Evolutionary conservation across 2,113 vertebrate genomes (phyloP).

Genomic region (Pongo pygmaeus): DNA sequence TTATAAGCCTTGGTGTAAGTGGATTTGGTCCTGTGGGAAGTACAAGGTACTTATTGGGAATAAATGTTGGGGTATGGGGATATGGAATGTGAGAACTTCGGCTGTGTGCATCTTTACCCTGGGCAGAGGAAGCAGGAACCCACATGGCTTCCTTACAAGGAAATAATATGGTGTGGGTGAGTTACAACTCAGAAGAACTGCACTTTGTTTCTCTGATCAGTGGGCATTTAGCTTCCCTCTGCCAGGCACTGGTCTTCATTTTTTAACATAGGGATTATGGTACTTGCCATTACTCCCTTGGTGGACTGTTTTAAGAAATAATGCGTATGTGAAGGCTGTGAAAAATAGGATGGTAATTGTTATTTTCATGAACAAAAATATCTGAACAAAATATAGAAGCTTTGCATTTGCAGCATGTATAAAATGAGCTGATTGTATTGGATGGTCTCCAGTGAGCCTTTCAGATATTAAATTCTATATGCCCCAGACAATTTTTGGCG

Average conservation of each 20-base stretch:
- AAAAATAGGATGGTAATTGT: not conserved
- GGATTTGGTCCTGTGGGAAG: not conserved
- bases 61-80: not conserved
- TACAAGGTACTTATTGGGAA: not conserved
- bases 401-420: not conserved
- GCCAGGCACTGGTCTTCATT: not conserved
- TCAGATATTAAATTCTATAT: not conserved
- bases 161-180: accelerated
- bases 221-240: not conserved
- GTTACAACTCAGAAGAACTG: not conserved
- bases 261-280: not conserved
- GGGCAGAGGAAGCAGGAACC: not conserved
- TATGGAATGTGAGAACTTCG: not conserved
- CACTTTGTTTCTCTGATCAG: not conserved
- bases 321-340: not conserved
- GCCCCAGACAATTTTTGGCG: not conserved
- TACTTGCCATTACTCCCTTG: not conserved
- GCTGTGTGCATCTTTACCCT: not conserved
- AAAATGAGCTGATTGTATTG: not conserved
- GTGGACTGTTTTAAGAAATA: not conserved
- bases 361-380: not conserved
- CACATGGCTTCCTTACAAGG: not conserved
- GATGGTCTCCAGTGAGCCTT: not conserved
- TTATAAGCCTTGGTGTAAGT: not conserved
- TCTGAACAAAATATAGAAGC: not conserved